Conservation (phyloP, 2,797 vertebrate species). For the Clarias pachynema region DNA sequence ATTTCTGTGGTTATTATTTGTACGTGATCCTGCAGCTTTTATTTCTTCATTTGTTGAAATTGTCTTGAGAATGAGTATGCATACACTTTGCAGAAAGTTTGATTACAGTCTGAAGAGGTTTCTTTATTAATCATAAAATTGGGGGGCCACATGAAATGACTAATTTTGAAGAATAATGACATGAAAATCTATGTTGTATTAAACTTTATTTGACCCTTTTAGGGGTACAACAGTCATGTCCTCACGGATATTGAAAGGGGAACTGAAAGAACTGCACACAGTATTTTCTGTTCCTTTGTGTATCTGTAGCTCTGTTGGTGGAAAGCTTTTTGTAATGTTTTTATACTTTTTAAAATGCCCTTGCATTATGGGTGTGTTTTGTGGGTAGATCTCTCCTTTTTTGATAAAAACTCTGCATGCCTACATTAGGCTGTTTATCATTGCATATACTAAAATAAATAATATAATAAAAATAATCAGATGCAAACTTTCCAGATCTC, state of each 20-base stretch:
- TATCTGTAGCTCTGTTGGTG: neutral
- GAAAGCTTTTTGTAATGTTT: neutral
- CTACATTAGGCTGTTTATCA: conserved; percentile 14
- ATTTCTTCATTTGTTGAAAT: neutral
- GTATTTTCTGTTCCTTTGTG: neutral
- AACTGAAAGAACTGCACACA: conserved; percentile 2
- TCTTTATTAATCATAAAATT: neutral
- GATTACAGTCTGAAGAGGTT: neutral
- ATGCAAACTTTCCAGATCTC: neutral
- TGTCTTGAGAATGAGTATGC: neutral
- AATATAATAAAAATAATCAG: conserved; percentile 14
- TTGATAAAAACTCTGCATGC: neutral
- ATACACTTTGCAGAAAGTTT: neutral
- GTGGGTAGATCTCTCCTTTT: neutral
- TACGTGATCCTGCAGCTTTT: neutral
- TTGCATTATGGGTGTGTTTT: neutral
- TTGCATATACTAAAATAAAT: conserved; percentile 33
- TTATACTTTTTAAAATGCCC: neutral
- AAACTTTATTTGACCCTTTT: neutral
- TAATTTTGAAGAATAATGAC: neutral
- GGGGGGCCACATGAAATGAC: neutral
- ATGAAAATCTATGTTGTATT: neutral
- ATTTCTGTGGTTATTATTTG: conserved; percentile 8
- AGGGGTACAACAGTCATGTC: neutral
- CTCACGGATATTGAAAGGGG: neutral